Percentiles rank a stretch among this genome's conserved stretches.
Evolutionary conservation across 2,113 vertebrate genomes (phyloP).

Genomic region (Dasyprocta punctata): DNA sequence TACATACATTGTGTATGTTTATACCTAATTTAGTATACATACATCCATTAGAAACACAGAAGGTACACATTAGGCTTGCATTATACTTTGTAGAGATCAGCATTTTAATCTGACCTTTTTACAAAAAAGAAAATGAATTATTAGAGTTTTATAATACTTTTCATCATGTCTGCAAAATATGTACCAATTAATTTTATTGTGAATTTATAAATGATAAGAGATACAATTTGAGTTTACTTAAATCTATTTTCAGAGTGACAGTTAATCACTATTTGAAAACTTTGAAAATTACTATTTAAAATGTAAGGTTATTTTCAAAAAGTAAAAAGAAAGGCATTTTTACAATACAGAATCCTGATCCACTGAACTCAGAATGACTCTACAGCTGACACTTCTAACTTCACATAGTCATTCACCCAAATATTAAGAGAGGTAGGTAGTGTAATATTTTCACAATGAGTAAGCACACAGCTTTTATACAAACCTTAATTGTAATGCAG

Average conservation of each 20-base stretch:
- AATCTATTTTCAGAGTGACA: constrained; percentile 35
- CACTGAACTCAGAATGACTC: not conserved
- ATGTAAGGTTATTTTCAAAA: not conserved
- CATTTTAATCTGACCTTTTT: constrained; percentile 81
- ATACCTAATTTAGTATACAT: not conserved
- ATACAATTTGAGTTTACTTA: constrained; percentile 68
- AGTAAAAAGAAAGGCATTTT: not conserved
- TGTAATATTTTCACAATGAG: not conserved
- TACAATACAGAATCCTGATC: not conserved
- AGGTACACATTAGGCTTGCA: not conserved
- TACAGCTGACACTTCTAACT: not conserved
- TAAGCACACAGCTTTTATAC: not conserved
- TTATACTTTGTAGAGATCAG: constrained; percentile 80
- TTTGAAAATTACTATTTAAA: constrained; percentile 13
- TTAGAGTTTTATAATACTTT: constrained; percentile 81
- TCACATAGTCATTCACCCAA: not conserved
- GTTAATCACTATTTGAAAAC: not conserved
- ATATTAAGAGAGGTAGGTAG: not conserved
- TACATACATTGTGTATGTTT: not conserved
- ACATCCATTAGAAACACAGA: constrained; percentile 25
- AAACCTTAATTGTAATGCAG: not conserved
- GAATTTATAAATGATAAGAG: constrained; percentile 81
- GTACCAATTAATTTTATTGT: constrained; percentile 83
- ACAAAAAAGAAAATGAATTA: constrained; percentile 64
- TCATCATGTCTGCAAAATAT: constrained; percentile 83